These are phyloP conservation scores for Scrobipalpa costella DNA, from an alignment of 2,888 invertebrate genomes.

Conservation along the genomic window DNA sequence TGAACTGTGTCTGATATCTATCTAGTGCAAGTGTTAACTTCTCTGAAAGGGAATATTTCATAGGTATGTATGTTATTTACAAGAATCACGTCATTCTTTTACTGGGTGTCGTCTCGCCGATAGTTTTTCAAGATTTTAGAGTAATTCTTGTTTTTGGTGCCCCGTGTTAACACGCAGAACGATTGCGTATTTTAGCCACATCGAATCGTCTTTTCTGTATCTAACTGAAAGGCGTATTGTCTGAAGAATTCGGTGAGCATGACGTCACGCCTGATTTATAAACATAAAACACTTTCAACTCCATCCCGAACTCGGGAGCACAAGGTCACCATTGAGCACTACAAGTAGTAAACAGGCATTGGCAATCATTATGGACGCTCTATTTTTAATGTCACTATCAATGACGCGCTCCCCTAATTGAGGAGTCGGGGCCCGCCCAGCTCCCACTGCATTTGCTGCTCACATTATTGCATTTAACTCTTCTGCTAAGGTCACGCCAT, in stretches of 20 bases:
- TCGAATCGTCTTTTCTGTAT: constrained; percentile 41
- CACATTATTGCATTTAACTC: neutral
- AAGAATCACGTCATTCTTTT: constrained; percentile 61
- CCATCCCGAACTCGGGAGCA: constrained; percentile 64
- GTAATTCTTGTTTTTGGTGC: neutral
- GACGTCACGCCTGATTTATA: constrained; percentile 78
- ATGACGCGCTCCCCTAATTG: constrained; percentile 39
- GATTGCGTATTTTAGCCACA: constrained; percentile 28
- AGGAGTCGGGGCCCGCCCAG: constrained; percentile 60
- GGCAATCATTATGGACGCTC: constrained; percentile 63
- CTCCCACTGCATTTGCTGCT: constrained; percentile 23
- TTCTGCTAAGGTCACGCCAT: neutral
- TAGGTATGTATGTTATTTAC: constrained; percentile 64
- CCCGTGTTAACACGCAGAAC: neutral
- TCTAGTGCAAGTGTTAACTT: constrained; percentile 43
- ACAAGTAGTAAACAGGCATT: constrained; percentile 68
- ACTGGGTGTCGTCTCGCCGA: constrained; percentile 56
- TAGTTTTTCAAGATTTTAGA: constrained; percentile 37
- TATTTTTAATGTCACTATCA: constrained; percentile 67
- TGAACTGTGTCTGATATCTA: constrained; percentile 36
- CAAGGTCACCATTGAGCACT: constrained; percentile 68
- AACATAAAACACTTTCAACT: constrained; percentile 71
- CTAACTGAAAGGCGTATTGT: constrained; percentile 47
- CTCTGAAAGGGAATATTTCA: constrained; percentile 45
- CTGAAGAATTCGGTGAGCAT: constrained; percentile 66